phyloP scores from a whole-genome alignment of 1,140 invertebrate species.

The Popillia japonica region DNA sequence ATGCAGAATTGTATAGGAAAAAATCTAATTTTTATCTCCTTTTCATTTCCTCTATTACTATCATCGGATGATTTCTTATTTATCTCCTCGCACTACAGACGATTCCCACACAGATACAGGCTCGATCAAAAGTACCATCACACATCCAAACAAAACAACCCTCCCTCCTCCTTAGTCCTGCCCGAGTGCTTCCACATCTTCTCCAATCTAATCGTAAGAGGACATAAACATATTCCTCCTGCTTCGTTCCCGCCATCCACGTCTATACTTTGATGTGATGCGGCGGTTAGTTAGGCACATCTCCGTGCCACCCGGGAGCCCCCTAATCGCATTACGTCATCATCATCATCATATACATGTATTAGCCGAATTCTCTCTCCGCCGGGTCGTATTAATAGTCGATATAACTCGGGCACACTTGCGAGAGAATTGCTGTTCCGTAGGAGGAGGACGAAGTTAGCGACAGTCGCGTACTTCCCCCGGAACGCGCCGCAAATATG shows the following conservation, averaged over 20 bases:
- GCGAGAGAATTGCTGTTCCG: too few species aligned
- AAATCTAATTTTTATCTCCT: too few species aligned
- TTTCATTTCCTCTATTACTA: too few species aligned
- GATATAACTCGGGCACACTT: too few species aligned
- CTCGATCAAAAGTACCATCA: neutral
- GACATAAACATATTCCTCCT: neutral
- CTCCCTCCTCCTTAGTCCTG: conserved; percentile 1
- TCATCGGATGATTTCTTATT: too few species aligned
- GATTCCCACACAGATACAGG: too few species aligned
- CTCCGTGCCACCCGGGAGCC: conserved; percentile 2
- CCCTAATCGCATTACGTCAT: conserved; percentile 28
- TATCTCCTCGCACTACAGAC: too few species aligned
- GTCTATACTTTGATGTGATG: conserved; percentile 13
- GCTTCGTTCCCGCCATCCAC: neutral
- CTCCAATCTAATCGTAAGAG: neutral
- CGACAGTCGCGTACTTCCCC: neutral
- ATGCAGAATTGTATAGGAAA: too few species aligned
- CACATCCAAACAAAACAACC: neutral
- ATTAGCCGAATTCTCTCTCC: neutral
- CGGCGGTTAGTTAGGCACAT: conserved; percentile 18
- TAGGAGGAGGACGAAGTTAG: neutral
- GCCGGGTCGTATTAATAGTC: too few species aligned
- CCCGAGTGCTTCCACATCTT: conserved; percentile 10
- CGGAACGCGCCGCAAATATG: neutral
- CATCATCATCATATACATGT: neutral